Conservation (phyloP, 2,113 vertebrate genomes). For the Tragelaphus strepsiceros region DNA sequence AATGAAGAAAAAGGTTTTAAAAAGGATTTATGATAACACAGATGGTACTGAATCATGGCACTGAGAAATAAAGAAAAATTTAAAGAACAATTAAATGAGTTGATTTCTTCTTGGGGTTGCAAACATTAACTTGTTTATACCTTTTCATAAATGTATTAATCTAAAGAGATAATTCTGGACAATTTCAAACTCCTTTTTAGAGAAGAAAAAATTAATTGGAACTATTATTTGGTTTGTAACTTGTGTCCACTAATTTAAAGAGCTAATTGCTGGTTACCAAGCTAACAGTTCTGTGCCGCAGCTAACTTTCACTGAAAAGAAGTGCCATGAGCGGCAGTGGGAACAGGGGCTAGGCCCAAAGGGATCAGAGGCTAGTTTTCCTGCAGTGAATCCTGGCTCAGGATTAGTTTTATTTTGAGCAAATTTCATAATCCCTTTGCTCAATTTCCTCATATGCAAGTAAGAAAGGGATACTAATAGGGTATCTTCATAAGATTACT, state of each 20-base stretch:
- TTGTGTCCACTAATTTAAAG: background rate
- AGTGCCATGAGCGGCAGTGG: background rate
- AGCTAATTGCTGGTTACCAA: background rate
- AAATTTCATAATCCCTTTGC: background rate
- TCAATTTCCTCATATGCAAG: background rate
- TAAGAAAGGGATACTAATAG: background rate
- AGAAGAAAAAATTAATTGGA: background rate
- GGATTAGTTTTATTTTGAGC: background rate
- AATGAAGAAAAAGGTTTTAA: background rate
- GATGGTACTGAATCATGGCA: background rate
- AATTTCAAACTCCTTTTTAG: background rate
- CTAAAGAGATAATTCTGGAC: background rate
- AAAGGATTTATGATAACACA: conserved; percentile 6
- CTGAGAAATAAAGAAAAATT: background rate
- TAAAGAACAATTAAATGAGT: background rate
- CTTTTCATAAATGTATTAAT: background rate
- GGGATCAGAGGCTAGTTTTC: background rate
- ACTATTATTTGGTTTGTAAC: background rate
- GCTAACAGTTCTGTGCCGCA: background rate
- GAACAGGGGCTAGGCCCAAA: background rate
- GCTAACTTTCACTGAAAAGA: background rate
- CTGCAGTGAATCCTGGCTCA: background rate
- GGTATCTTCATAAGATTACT: background rate
- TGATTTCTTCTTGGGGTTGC: background rate
- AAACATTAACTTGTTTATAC: background rate